Evolutionary conservation across 2,113 vertebrate genomes (phyloP), one percentile per base, ranked within the genome.

Genomic region (Chaetodon auriga): DNA sequence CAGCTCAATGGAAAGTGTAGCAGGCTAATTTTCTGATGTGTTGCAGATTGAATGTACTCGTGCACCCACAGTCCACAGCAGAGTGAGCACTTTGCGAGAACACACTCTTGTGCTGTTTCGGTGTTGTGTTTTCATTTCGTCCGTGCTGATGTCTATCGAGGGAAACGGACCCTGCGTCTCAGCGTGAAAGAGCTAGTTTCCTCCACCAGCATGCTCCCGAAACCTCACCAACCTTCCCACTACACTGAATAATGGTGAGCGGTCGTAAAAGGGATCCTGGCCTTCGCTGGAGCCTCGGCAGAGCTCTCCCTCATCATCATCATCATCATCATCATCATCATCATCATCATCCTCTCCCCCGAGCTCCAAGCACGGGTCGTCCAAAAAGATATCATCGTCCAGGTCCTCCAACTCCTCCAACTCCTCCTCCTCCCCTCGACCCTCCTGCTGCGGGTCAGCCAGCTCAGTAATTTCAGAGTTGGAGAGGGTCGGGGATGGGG

Each of bases 201-300:
- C 96, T 97, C 93, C 96, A 96, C 95, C 97, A 95, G 97, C 97
- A 96, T 97, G 96, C 97, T 96, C 96, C 97, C 95, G 94, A 96
- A 96, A 96, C 97, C 98, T 98, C 97, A 99, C 98, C 97, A 99
- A 99, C 98, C 98, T 99, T 97, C 98, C 98, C 96, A 99, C 98
- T 97, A 99, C 96, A 98, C 97, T 99, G 98, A 99, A 99, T 97
- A 99, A 97, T 95, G 98, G 97, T 90, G 97, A 96, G 96, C 97
- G 97, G 96, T 99, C 97, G 96, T 99, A 99, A 99, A 99, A 99
- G 90, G 98, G 98, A 96, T 99, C 98, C 96, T 95, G 97, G 96
- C 97, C 96, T 96, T 97, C 96, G 95, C 96, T 73, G 90, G 93
- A 95, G 91, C 94, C 92, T 86, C 79, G 91, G 94, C 90, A 93